Evolutionary conservation across 2,888 invertebrate species (phyloP).

Genomic region (Chaitophorus viminalis): DNA sequence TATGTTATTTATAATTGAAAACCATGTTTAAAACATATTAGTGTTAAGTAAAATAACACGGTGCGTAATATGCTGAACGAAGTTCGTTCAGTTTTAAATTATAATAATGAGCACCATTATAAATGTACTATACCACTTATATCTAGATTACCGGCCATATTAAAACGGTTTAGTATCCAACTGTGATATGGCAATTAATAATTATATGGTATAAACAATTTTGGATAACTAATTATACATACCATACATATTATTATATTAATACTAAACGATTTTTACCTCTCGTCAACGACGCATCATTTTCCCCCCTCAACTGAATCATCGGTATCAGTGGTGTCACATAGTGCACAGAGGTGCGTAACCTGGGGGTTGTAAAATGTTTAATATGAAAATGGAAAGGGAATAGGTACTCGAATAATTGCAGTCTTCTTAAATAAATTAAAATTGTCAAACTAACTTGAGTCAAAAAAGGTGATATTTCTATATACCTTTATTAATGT

Average conservation of each 20-base stretch:
- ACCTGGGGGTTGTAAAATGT: too few species aligned
- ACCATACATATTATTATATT: background rate
- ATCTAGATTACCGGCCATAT: background rate
- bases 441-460: too few species aligned
- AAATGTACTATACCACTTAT: background rate
- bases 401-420: too few species aligned
- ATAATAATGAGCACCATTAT: background rate
- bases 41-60: background rate
- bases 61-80: background rate
- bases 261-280: background rate
- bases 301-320: too few species aligned
- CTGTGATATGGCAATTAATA: background rate
- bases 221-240: too few species aligned
- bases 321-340: too few species aligned
- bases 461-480: too few species aligned
- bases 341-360: too few species aligned
- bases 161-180: background rate
- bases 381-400: too few species aligned
- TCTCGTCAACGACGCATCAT: background rate
- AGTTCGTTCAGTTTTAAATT: background rate
- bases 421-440: too few species aligned
- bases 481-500: too few species aligned
- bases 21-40: background rate
- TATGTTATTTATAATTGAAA: too few species aligned
- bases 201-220: background rate